Conservation (phyloP, 2,888 invertebrate genomes). For the Drosophila basisetae region DNA sequence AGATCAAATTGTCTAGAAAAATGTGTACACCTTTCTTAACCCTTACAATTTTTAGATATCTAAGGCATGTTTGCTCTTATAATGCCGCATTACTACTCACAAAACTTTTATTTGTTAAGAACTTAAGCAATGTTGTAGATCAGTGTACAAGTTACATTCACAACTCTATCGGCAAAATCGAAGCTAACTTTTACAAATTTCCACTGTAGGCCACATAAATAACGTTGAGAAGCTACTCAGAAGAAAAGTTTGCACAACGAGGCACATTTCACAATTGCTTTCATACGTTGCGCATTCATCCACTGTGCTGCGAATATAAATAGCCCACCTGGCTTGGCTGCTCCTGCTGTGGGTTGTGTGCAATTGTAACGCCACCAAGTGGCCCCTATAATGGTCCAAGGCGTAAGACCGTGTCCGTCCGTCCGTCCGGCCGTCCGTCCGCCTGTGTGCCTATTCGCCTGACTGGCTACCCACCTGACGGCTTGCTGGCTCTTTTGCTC, state of each 20-base stretch:
- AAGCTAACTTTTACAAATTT: neutral
- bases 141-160: neutral
- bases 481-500: constrained; percentile 71
- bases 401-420: constrained; percentile 70
- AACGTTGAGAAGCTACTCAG: neutral
- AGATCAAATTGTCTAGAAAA: neutral
- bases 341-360: constrained; percentile 24
- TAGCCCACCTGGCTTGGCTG: constrained; percentile 34
- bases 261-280: constrained; percentile 6
- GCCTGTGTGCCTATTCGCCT: constrained; percentile 50
- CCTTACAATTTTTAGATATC: neutral
- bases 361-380: constrained; percentile 64
- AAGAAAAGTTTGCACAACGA: constrained; percentile 10
- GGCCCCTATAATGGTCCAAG: constrained; percentile 77
- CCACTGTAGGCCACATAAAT: constrained; percentile 15
- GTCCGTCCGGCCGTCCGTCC: constrained; percentile 42
- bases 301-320: constrained; percentile 53
- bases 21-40: neutral
- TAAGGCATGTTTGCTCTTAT: neutral
- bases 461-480: constrained; percentile 46
- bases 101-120: neutral
- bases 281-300: constrained; percentile 18
- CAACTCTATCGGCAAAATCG: constrained; percentile 6
- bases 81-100: neutral
- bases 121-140: neutral